A percentile compares a stretch with the other conserved stretches of the same genome.
These are phyloP conservation scores for Drosophila mercatorum DNA, from an alignment of 2,888 invertebrate genomes.

Conservation along the genomic window DNA sequence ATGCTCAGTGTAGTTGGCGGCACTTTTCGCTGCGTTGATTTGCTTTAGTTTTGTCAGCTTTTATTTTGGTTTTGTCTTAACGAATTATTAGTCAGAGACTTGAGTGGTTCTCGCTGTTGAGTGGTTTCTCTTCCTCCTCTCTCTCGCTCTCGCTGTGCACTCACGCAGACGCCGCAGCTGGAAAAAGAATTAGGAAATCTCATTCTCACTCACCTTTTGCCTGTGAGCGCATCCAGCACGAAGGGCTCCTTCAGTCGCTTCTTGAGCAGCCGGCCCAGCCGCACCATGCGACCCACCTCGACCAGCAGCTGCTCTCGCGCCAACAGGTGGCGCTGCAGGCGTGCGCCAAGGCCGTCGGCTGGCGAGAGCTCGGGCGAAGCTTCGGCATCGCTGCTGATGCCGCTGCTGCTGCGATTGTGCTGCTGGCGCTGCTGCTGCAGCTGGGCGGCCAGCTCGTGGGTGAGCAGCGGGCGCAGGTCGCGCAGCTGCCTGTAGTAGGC, in stretches of 20 bases:
- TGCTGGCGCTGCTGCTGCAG: constrained; percentile 70
- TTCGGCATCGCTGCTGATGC: constrained; percentile 70
- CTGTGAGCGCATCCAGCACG: constrained; percentile 82
- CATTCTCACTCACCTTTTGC: constrained; percentile 77
- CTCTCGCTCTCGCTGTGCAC: constrained; percentile 7
- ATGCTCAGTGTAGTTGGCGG: constrained; percentile 28
- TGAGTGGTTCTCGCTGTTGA: constrained; percentile 21
- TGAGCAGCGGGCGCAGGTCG: constrained; percentile 87
- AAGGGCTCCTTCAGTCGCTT: constrained; percentile 89
- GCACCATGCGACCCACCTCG: constrained; percentile 90
- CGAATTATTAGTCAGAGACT: constrained; percentile 15
- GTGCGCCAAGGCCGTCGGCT: constrained; percentile 47
- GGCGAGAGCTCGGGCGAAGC: constrained; percentile 52
- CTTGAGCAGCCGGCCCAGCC: constrained; percentile 88
- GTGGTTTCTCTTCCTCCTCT: constrained; percentile 15
- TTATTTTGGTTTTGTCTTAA: constrained; percentile 44
- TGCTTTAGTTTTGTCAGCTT: constrained; percentile 40
- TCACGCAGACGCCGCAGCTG: constrained; percentile 11
- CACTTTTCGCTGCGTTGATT: constrained; percentile 36
- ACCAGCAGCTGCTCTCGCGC: constrained; percentile 88
- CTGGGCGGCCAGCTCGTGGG: constrained; percentile 80
- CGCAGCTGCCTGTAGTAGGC: constrained; percentile 88
- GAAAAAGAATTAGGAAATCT: background rate
- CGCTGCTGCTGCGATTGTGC: constrained; percentile 71
- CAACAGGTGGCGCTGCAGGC: constrained; percentile 86